phyloP scores from a whole-genome alignment of 2,888 invertebrate genomes.

The Folsomia manolachei region DNA sequence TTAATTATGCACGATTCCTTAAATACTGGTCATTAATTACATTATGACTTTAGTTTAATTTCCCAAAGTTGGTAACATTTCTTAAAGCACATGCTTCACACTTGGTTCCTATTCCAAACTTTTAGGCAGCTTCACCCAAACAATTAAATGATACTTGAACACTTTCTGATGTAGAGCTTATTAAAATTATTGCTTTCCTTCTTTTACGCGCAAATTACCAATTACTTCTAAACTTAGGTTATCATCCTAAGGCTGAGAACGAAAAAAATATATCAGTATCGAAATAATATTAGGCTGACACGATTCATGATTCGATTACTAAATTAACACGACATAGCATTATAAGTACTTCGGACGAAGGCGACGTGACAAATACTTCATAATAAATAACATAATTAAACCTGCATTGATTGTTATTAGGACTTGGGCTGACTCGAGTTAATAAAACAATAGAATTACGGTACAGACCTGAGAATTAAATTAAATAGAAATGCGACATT shows the following conservation, averaged over 20 bases:
- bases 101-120: no score
- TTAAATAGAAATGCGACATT: neutral
- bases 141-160: no score
- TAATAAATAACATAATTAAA: neutral
- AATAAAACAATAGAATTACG: neutral
- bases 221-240: no score
- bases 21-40: no score
- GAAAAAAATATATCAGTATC: neutral
- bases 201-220: neutral
- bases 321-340: no score
- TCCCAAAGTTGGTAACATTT: no score
- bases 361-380: neutral
- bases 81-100: no score
- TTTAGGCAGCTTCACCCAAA: no score
- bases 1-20: no score
- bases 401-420: conserved; percentile 1
- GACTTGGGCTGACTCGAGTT: neutral
- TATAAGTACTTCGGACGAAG: neutral
- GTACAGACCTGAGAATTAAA: neutral
- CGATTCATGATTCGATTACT: no score
- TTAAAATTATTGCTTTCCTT: neutral
- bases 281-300: neutral
- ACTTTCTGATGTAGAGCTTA: neutral
- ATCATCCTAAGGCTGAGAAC: neutral
- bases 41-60: no score